Base-by-base conservation (phyloP, 2,797 vertebrate genomes). In the Spatula versicolor region DNA sequence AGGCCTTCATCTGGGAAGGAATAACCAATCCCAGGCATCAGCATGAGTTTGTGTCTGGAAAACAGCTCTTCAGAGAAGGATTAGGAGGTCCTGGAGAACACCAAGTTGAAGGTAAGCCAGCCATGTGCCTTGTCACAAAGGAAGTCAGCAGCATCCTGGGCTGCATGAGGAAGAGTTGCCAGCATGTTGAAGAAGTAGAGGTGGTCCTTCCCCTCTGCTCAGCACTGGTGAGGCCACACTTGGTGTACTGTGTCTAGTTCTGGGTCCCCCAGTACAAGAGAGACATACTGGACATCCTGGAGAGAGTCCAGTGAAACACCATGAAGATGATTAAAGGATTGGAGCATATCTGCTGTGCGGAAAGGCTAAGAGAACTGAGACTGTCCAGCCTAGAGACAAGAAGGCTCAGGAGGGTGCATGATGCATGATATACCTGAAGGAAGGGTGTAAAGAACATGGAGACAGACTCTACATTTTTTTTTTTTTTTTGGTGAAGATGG, bases 181-280 rank as follows among this genome's bases (percentile, higher is more conserved):
- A 31, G 20, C 3, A 75, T 16, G 21, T n/a, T 0, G 1, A 83
- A 25, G 26, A 18, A 55, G 54, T 31, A 55, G 54, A 59, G 8
- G 11, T 19, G n/a, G n/a, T 68, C 8, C 5, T 66, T 9, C 1
- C 1, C 3, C 4, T 62, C 30, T 62, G 2, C 13, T 63, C 33
- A 37, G 19, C 12, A 39, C 25, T 14, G 14, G 19, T 54, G 35
- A 63, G 11, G 26, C 17, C 78, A 63, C 23, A 48, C 0, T 19
- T 37, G 20, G 12, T 54, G 11, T 56, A 5, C 26, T 69, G 48
- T 9, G 43, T 64, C 45, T 15, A 31, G 4, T 30, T 59, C 19
- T 56, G 45, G 16, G 8, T 9, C 71, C 55, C 48, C 4, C 7
- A 43, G 20, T 50, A 31, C 6, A 31, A 82, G 48, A 71, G 11